Evolutionary conservation across 2,888 invertebrate genomes (phyloP), one percentile per base, ranked within the genome.

Genomic region (Andrena bicolor): DNA sequence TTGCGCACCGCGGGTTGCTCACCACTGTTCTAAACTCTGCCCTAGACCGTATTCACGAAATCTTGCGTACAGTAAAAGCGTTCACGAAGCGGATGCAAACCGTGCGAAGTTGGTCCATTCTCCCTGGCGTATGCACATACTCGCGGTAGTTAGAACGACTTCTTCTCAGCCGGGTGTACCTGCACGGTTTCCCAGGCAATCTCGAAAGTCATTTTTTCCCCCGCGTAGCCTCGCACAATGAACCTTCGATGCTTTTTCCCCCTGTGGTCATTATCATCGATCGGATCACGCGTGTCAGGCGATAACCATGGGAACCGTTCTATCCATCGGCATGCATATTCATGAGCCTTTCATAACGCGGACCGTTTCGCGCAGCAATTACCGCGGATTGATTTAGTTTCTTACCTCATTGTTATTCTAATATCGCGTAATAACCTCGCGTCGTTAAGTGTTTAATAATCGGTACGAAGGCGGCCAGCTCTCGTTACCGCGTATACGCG

Each of bases 251-350:
- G 30, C 28, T 28, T 72, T 72, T 63, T 60, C n/a, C 26, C 32
- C 35, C n/a, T 63, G 28, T 35, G 32, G 63, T 72, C 66, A 35
- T 80, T 72, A 77, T 72, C 78, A 61, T 78, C 41, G 71, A 80
- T 80, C 30, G 80, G 72, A 80, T 61, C 61, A 49, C 32, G 56
- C 32, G 35, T 10, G 53, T 32, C 28, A 35, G 13, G 20, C 41
- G 53, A 66, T 78, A 80, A 78, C 26, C 16, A 65, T 70, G 76
- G 49, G 76, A 76, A 70, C 63, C 20, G 8, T 63, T 75, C 48
- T 63, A 63, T 56, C 13, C 48, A 13, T 49, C 35, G 48, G 13
- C 23, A 13, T 64, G 49, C 20, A 76, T 76, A 69, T 64, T 76
- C 53, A 76, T 79, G 63, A 64, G 28, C 49, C 26, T 49, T 64